Conservation (phyloP, 2,888 invertebrate genomes). For the Clistopyga incitator region DNA sequence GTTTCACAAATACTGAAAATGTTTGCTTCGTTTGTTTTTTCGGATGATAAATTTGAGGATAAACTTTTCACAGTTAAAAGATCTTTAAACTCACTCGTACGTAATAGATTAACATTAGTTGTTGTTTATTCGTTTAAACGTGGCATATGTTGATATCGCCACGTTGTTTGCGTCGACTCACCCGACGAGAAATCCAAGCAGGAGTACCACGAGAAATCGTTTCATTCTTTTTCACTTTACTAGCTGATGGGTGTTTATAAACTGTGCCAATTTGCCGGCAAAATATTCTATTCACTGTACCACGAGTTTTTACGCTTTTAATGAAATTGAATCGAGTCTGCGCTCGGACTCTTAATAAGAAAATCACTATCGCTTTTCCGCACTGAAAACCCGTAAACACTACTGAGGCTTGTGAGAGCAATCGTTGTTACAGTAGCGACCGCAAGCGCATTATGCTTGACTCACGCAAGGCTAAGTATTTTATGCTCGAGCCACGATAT, state of each 20-base stretch:
- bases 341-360: neutral
- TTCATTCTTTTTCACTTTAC: constrained; percentile 41
- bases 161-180: constrained; percentile 49
- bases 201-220: constrained; percentile 20
- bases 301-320: neutral
- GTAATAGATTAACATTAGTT: neutral
- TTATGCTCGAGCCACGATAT: constrained; percentile 50
- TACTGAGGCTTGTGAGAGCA: constrained; percentile 1
- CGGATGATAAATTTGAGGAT: too few relatives aligned
- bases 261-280: neutral
- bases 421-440: constrained; percentile 20
- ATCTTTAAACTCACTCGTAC: too few relatives aligned
- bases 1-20: too few relatives aligned
- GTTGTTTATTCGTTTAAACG: neutral
- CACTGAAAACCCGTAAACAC: neutral
- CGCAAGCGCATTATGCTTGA: constrained; percentile 43
- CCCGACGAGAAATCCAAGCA: constrained; percentile 52
- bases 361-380: constrained; percentile 4
- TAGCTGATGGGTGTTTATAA: neutral
- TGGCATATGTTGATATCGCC: neutral
- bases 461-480: constrained; percentile 38
- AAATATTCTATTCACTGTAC: neutral
- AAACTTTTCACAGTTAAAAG: too few relatives aligned
- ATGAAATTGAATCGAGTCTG: neutral
- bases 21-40: too few relatives aligned